Base-by-base conservation (phyloP, 2,888 invertebrate genomes). In the Monochamus alternatus region DNA sequence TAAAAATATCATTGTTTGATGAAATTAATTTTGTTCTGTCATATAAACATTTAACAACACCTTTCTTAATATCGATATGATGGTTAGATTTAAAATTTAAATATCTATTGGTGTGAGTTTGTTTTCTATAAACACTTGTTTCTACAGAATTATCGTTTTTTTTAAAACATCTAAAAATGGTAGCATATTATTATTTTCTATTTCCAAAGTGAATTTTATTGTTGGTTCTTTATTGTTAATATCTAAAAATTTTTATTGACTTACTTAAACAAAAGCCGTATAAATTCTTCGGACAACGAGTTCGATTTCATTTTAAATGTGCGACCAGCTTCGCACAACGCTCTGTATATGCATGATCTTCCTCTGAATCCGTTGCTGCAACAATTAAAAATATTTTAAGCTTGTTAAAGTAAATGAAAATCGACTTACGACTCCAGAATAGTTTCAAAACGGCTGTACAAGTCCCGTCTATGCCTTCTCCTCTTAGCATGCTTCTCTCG, bases 281-380 rank as follows among this genome's bases (percentile, higher is more conserved):
- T 91, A 87, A 95, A 91, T 87, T 95, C 94, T 81, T 94, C 93
- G 2, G 94, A 88, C 89, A 94, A 91, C 69, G 93, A 93, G 5
- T 71, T 78, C 7, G 79, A 73, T 73, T 91, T 91, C 0, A 91
- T 91, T 12, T 91, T 90, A 38, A 94, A 88, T 10, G 92, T 90
- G 79, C 93, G 93, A 0, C 93, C 92, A 5, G 94, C 92, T 85
- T 95, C 95, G 86, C 95, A 95, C 0, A 95, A 87, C 0, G 95
- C 93, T 73, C 93, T 92, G 60, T 93, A 89, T 52, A 95, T 90
- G 84, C 95, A 95, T 8, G 92, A 90, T 65, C 93, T 90, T 0
- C 95, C 95, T 81, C 93, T 91, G 84, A 93, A 94, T 0, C 95
- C 95, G 92, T 95, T 94, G 76, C 95, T 95, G 88, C 5, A 80